Conservation (phyloP, 2,888 invertebrate species). For the Agonopterix subpropinquella region DNA sequence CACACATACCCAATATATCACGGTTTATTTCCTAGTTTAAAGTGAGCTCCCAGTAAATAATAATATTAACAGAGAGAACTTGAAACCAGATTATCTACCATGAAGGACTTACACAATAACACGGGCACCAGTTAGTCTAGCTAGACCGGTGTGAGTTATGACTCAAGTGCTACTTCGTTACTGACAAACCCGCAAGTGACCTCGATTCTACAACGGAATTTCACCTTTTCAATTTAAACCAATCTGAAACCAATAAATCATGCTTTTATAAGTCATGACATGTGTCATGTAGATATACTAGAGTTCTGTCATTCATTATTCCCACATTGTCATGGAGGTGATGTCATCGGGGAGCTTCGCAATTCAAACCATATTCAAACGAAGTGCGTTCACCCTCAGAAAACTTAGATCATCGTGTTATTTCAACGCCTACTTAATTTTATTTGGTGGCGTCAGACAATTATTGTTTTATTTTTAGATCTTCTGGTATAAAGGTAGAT, state of each 20-base stretch:
- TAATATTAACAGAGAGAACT: no score
- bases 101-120: no score
- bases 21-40: no score
- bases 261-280: slow-evolving; percentile 1
- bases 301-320: slow-evolving; percentile 2
- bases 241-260: slow-evolving; percentile 5
- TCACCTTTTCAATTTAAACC: neutral
- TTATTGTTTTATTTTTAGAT: no score
- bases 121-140: no score
- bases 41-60: no score
- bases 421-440: neutral
- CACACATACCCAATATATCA: no score
- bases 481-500: no score
- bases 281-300: slow-evolving; percentile 1
- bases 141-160: no score
- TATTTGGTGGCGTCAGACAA: no score
- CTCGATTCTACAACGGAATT: neutral
- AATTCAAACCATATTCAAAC: slow-evolving; percentile 9
- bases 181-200: neutral
- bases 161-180: no score
- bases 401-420: slow-evolving; percentile 23
- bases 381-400: slow-evolving; percentile 9
- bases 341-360: slow-evolving; percentile 17
- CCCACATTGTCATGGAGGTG: slow-evolving; percentile 10
- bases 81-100: no score